Evolutionary conservation across 1,140 invertebrate species (phyloP).

Genomic region (Drosophila erecta): DNA sequence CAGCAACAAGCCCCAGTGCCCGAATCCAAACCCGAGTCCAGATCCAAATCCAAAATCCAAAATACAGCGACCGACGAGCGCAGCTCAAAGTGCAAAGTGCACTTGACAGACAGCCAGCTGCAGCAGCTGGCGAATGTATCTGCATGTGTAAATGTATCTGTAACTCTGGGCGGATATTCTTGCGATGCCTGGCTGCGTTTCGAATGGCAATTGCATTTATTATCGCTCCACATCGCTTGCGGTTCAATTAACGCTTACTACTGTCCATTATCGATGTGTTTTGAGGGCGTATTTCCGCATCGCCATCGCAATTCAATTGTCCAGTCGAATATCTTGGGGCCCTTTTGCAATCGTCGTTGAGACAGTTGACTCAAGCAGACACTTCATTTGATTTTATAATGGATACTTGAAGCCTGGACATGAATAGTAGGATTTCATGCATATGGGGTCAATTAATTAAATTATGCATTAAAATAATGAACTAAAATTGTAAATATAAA

Average conservation of each 20-base stretch:
- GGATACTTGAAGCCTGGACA: neutral
- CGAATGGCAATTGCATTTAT: slow-evolving; percentile 73
- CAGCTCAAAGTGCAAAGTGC: slow-evolving; percentile 55
- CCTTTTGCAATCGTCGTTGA: slow-evolving; percentile 25
- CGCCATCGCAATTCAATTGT: slow-evolving; percentile 61
- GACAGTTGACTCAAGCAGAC: slow-evolving; percentile 27
- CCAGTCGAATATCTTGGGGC: slow-evolving; percentile 65
- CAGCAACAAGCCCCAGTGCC: slow-evolving; percentile 3
- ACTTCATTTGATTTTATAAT: slow-evolving; percentile 23
- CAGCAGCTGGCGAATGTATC: slow-evolving; percentile 48
- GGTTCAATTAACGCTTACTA: slow-evolving; percentile 82
- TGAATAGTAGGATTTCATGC: neutral
- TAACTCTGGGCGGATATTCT: slow-evolving; percentile 23
- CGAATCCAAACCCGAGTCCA: neutral
- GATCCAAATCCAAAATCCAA: slow-evolving; percentile 7
- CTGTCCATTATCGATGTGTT: slow-evolving; percentile 73
- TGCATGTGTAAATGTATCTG: slow-evolving; percentile 12
- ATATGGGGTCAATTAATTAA: too few species aligned
- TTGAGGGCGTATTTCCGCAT: slow-evolving; percentile 60
- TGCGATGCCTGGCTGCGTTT: slow-evolving; percentile 36
- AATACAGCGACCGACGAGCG: slow-evolving; percentile 12
- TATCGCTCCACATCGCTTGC: slow-evolving; percentile 68
- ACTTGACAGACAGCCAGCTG: slow-evolving; percentile 57
- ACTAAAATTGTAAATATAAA: too few species aligned
- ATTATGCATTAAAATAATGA: too few species aligned